phyloP scores from a whole-genome alignment of 2,888 invertebrate genomes.

The Thereva nobilitata region DNA sequence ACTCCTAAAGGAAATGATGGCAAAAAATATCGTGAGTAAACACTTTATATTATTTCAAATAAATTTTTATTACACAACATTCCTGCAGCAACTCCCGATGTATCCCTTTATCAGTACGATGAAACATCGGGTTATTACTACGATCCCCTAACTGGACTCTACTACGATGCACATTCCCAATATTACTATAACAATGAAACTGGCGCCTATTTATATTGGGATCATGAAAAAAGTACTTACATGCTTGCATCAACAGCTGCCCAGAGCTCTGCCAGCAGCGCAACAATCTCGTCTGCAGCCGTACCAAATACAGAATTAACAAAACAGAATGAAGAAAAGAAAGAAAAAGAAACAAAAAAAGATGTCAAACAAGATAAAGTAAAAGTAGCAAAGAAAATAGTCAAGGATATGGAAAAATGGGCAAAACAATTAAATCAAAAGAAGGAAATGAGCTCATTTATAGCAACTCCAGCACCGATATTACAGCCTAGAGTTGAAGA shows the following conservation, averaged over 20 bases:
- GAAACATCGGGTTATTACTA: conserved; percentile 95
- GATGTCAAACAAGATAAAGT: conserved; percentile 89
- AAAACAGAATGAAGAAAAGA: conserved; percentile 55
- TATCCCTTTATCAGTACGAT: conserved; percentile 90
- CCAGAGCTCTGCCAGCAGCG: conserved; percentile 21
- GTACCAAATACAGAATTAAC: conserved; percentile 51
- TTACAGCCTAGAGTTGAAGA: conserved; percentile 46
- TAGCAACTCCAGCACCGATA: conserved; percentile 53
- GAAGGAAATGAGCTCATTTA: conserved; percentile 67
- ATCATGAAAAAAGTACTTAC: conserved; percentile 71
- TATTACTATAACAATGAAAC: conserved; percentile 95
- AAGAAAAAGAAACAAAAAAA: conserved; percentile 61
- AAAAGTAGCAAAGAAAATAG: conserved; percentile 96
- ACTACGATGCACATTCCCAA: conserved; percentile 94
- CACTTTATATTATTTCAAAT: conserved; percentile 1
- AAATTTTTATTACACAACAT: conserved; percentile 2
- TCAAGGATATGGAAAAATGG: conserved; percentile 87
- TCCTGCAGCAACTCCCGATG: conserved; percentile 73
- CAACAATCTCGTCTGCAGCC: conserved; percentile 49
- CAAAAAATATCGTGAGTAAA: conserved; percentile 66
- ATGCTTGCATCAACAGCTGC: conserved; percentile 57
- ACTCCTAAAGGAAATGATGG: conserved; percentile 68
- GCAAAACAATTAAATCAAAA: conserved; percentile 96
- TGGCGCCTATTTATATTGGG: conserved; percentile 95
- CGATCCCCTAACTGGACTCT: conserved; percentile 88